Conservation (phyloP, 2,113 vertebrate genomes). For the Actenoides hombroni region DNA sequence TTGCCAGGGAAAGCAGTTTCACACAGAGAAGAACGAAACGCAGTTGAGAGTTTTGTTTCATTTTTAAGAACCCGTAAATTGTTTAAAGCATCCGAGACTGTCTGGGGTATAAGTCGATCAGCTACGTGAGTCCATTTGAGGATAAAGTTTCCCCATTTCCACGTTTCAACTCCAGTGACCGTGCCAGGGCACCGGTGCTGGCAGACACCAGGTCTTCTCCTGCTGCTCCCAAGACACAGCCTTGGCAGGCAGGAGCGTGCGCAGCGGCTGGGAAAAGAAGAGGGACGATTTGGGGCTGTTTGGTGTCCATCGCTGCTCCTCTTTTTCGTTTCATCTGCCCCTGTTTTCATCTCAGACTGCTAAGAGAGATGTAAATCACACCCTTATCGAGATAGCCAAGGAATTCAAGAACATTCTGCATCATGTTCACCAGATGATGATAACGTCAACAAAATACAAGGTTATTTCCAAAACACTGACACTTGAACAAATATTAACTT, state of each 20-base stretch:
- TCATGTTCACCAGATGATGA: not conserved
- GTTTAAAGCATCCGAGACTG: not conserved
- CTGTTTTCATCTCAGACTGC: not conserved
- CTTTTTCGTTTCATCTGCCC: not conserved
- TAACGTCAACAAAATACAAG: conserved; percentile 15
- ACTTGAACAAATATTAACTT: conserved; percentile 25
- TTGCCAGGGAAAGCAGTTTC: conserved; percentile 12
- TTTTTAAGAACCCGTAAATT: not conserved
- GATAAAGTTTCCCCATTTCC: not conserved
- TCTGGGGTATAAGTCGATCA: not conserved
- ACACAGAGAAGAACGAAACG: conserved; percentile 24
- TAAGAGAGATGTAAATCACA: not conserved
- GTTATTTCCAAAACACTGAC: conserved; percentile 43
- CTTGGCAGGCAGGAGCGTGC: not conserved
- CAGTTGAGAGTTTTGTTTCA: conserved; percentile 12
- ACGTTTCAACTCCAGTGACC: not conserved
- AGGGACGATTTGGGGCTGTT: not conserved
- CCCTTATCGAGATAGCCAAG: not conserved
- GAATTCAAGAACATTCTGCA: not conserved
- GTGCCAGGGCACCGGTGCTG: not conserved
- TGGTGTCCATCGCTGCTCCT: not conserved
- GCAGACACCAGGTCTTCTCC: not conserved
- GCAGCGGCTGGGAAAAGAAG: not conserved
- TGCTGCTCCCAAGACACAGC: not conserved
- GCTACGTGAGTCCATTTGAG: not conserved